Evolutionary conservation across 2,888 invertebrate species (phyloP), one percentile per base, ranked within the genome.

Genomic region (Phaonia tiefii): DNA sequence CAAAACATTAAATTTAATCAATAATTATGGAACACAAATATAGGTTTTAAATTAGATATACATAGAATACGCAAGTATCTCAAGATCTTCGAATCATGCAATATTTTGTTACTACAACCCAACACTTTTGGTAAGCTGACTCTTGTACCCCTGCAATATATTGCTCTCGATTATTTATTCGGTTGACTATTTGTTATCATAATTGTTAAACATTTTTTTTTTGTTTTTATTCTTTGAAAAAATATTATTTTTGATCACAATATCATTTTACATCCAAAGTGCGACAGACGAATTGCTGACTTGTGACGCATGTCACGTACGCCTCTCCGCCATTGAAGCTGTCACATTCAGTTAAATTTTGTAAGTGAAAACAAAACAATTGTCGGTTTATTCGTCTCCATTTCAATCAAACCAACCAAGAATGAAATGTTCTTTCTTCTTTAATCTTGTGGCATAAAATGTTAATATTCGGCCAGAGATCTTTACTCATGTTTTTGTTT

Each of bases 101-200:
- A 81, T 83, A 86, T 81, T 79, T 84, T 65, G 46, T 86, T 49
- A 74, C 85, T n/a, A 83, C 86, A 75, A 75, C 87, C 25, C 86
- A 86, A 39, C 79, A 85, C 13, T 88, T 87, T 83, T 88, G 88
- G 87, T 88, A 88, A 88, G 88, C 63, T 11, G 8, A 31, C 3
- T 31, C 8, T 31, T 31, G 31, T 31, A 31, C 8, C n/a, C n/a
- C 31, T 31, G 31, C n/a, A n/a, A n/a, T n/a, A n/a, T n/a, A n/a
- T n/a, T n/a, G n/a, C n/a, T n/a, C n/a, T n/a, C n/a, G n/a, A n/a
- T n/a, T n/a, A n/a, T n/a, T n/a, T n/a, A n/a, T n/a, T n/a, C n/a
- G n/a, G n/a, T n/a, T n/a, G n/a, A n/a, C n/a, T n/a, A n/a, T n/a
- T n/a, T n/a, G n/a, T n/a, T n/a, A n/a, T n/a, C n/a, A n/a, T n/a